Percentiles rank a stretch among this genome's conserved stretches.
Evolutionary conservation across 2,888 invertebrate genomes (phyloP).

Genomic region (Eupithecia tripunctaria): DNA sequence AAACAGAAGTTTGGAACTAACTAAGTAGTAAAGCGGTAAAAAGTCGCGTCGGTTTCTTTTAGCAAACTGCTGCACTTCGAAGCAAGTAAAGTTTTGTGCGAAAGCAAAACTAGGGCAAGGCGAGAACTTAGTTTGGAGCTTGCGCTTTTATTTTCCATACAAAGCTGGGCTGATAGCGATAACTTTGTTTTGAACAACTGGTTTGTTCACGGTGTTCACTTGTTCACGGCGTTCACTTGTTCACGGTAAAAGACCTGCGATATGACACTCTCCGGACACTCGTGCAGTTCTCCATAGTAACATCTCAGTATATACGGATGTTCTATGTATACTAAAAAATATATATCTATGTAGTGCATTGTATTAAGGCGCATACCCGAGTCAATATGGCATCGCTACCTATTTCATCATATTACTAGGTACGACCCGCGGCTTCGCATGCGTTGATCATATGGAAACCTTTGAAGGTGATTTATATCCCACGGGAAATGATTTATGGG

Average conservation of each 20-base stretch:
- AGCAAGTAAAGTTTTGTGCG: not conserved
- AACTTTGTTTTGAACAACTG: conserved; percentile 6
- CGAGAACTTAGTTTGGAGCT: conserved; percentile 14
- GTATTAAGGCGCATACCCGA: no score
- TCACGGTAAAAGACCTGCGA: not conserved
- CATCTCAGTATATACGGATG: no score
- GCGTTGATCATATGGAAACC: no score
- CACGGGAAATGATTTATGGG: no score
- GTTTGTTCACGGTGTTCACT: conserved; percentile 4
- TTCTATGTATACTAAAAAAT: no score
- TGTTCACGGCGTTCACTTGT: conserved; percentile 9
- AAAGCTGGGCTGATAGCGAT: not conserved
- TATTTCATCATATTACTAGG: no score
- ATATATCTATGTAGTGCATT: no score
- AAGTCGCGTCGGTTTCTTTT: not conserved
- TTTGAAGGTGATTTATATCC: no score
- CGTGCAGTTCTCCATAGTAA: no score
- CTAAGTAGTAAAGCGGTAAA: not conserved
- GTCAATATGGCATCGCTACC: no score
- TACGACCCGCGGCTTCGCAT: no score
- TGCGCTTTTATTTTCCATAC: conserved; percentile 5
- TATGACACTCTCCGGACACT: not conserved
- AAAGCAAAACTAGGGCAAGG: not conserved
- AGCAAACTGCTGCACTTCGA: not conserved
- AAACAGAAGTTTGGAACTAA: not conserved